Base-by-base conservation (phyloP, 2,888 invertebrate species). In the Mystacides longicornis region DNA sequence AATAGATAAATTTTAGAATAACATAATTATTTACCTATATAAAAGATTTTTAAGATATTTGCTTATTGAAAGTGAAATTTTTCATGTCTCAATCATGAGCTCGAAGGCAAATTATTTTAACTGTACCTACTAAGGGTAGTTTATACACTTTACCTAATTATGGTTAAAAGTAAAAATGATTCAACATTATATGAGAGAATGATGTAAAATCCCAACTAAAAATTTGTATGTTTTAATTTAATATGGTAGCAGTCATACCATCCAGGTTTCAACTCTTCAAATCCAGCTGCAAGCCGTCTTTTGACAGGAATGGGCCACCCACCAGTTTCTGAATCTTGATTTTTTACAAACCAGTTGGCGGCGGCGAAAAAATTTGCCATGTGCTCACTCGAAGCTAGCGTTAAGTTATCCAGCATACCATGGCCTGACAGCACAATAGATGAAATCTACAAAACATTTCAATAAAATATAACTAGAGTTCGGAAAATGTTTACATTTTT, bases 271-370 rank as follows among this genome's bases (percentile, higher is more conserved):
- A 97, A 80, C 63, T 88, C 87, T 5, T 84, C 81, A 70, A 88
- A 86, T 21, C 87, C 86, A 47, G 83, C 75, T 1, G 85, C 83
- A 63, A 87, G 81, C 73, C 81, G 85, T 67, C 94, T 78, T 55
- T 82, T 80, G 49, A 94, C 95, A 51, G 90, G 89, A 67, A 94
- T 92, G 49, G 92, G 82, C 94, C 97, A 98, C 59, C 96, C 98
- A 48, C 98, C 98, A 19, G 85, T 82, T 63, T 81, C 79, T 52
- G 78, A 69, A 68, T 95, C 89, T 75, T 98, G 98, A 72, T 88
- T 81, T 23, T 79, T 76, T 45, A 92, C 85, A 69, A 98, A 88
- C 97, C 97, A 99, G 65, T 89, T 84, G 47, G 93, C 93, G 9
- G 96, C 92, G 70, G 89, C 87, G 67, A 87, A 88, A 77, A 98